Evolutionary conservation across 2,888 invertebrate genomes (phyloP), one percentile per base, ranked within the genome.

Genomic region (Thumatha senex): DNA sequence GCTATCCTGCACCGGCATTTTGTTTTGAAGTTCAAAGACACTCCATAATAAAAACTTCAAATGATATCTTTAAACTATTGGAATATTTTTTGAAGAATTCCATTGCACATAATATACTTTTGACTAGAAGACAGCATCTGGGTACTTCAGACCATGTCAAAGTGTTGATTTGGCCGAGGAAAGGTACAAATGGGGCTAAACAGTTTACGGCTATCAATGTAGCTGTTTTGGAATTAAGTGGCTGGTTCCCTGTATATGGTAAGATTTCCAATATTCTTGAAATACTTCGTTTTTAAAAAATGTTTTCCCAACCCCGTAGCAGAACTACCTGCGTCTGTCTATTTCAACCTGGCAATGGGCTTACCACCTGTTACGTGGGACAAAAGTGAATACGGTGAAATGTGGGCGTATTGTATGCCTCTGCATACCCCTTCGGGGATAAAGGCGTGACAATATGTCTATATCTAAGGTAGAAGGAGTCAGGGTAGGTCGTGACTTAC

Each of bases 141-240:
- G 51, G 18, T 24, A 24, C 5, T 24, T 24, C 18, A 24, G 18
- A 92, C 53, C 84, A 87, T 15, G 71, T 94, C 10, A 88, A 94
- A 46, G 76, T 95, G 3, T 92, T 94, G 56, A 76, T 96, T n/a
- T 96, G 94, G 92, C 94, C 94, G 0, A 92, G 96, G 49, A 92
- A 89, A 55, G 87, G 92, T 29, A 89, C 84, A 40, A 82, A 76
- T 33, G 93, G 93, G 0, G 76, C 86, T 0, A 96, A 96, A 74
- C 87, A 93, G 50, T 74, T 93, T 12, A 75, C 71, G 0, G 88
- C 84, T 1, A 94, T 95, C 51, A 94, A 95, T 86, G 92, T 96
- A 10, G 97, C 96, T n/a, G 93, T 94, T 29, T 94, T 94, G 65
- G 97, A 97, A 78, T 76, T 96, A 0, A 94, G 94, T 70, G 97